Evolutionary conservation across 1,140 invertebrate species (phyloP).

Genomic region (Xylocopa sonorina): DNA sequence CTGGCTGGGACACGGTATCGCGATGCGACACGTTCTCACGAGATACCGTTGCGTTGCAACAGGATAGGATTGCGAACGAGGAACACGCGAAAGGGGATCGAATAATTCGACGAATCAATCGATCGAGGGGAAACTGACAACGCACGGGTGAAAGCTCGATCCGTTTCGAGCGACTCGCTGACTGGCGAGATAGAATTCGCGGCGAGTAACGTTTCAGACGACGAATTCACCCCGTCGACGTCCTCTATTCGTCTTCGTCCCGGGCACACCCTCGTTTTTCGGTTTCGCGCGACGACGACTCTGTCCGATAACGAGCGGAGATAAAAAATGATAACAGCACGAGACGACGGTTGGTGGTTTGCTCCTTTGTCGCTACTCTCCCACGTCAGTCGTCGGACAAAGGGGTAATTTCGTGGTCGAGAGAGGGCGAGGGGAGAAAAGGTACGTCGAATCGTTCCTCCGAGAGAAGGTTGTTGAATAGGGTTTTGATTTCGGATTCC

Average conservation of each 20-base stretch:
- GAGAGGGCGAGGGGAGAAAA: constrained; percentile 3
- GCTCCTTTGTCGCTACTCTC: constrained; percentile 50
- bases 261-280: not conserved
- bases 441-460: constrained; percentile 31
- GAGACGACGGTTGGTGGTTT: constrained; percentile 30
- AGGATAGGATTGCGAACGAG: not conserved
- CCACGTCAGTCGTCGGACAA: constrained; percentile 39
- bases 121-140: not conserved
- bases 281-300: constrained; percentile 20
- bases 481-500: constrained; percentile 57
- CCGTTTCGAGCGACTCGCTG: not conserved
- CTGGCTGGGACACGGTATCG: not conserved
- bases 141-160: not conserved
- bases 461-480: constrained; percentile 43
- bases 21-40: not conserved
- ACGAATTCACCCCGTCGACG: not conserved
- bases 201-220: not conserved
- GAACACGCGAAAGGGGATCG: not conserved
- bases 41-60: too few relatives aligned
- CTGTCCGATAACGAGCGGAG: constrained; percentile 53
- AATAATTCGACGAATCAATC: not conserved
- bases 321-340: constrained; percentile 47
- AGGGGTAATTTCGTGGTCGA: constrained; percentile 45
- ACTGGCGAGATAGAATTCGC: not conserved
- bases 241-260: not conserved